These are phyloP conservation scores for Drosophila hawaiiensis DNA, from an alignment of 2,888 invertebrate genomes.

Conservation along the genomic window DNA sequence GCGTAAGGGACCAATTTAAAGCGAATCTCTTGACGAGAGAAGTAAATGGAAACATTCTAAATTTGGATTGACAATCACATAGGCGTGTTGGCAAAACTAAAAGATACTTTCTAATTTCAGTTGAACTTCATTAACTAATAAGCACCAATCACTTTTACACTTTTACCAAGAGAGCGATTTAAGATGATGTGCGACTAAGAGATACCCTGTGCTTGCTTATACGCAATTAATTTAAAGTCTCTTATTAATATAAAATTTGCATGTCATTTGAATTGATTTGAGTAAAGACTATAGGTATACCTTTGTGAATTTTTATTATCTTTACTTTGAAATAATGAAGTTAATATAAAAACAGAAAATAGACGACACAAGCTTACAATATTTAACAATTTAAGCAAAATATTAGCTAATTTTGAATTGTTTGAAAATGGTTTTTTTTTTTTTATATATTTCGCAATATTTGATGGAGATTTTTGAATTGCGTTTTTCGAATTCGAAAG, in stretches of 20 bases:
- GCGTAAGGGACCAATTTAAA: conserved; percentile 25
- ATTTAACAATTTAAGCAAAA: neutral
- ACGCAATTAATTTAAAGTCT: neutral
- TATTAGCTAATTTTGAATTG: neutral
- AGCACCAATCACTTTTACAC: conserved; percentile 1
- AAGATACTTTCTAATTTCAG: conserved; percentile 9
- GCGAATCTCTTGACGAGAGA: conserved; percentile 5
- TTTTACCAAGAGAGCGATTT: neutral
- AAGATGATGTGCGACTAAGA: neutral
- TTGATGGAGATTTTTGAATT: neutral
- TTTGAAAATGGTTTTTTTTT: neutral
- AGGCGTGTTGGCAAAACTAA: conserved; percentile 11
- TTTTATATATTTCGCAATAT: rapidly evolving
- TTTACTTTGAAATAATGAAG: neutral
- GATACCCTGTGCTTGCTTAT: neutral
- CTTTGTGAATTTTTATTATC: neutral
- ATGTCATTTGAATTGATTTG: neutral
- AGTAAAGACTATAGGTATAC: rapidly evolving
- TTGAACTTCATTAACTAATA: conserved; percentile 3
- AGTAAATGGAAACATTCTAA: conserved; percentile 1
- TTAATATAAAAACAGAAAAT: neutral
- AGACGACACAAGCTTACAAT: no score
- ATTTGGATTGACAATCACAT: neutral
- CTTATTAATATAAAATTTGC: neutral
- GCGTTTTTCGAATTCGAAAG: no score